Evolutionary conservation across 2,797 vertebrate genomes (phyloP).

Genomic region (Ceryle rudis): DNA sequence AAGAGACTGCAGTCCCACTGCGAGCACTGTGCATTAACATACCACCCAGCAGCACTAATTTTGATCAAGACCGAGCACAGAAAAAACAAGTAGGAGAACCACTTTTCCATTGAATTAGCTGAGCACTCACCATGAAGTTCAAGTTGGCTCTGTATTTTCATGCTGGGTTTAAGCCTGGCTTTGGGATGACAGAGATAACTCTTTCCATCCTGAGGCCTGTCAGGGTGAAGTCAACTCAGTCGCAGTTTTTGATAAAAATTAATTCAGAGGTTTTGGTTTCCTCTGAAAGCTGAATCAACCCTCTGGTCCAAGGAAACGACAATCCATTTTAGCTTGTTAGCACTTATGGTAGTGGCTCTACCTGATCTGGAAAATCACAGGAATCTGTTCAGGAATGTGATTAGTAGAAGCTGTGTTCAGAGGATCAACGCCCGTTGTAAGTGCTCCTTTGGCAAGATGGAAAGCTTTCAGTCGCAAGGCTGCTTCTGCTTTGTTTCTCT

Average conservation of each 20-base stretch:
- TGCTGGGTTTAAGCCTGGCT: neutral
- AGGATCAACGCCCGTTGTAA: neutral
- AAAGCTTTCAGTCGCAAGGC: neutral
- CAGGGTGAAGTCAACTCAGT: neutral
- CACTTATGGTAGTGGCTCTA: neutral
- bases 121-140: neutral
- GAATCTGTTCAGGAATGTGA: neutral
- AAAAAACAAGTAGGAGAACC: neutral
- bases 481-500: slow-evolving; percentile 16
- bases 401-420: neutral
- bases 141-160: neutral
- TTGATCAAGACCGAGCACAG: neutral
- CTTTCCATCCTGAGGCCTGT: neutral
- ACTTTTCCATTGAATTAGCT: neutral
- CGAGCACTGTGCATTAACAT: fast-evolving
- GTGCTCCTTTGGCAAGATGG: neutral
- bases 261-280: neutral
- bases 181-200: neutral
- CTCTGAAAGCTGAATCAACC: neutral
- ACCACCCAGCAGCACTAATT: fast-evolving
- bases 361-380: neutral
- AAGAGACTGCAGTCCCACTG: neutral
- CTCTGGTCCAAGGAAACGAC: neutral
- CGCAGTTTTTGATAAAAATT: neutral
- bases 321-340: neutral